A percentile compares a stretch with the other conserved stretches of the same genome.
phyloP scores from a whole-genome alignment of 1,140 invertebrate genomes.

The Drosophila varians region DNA sequence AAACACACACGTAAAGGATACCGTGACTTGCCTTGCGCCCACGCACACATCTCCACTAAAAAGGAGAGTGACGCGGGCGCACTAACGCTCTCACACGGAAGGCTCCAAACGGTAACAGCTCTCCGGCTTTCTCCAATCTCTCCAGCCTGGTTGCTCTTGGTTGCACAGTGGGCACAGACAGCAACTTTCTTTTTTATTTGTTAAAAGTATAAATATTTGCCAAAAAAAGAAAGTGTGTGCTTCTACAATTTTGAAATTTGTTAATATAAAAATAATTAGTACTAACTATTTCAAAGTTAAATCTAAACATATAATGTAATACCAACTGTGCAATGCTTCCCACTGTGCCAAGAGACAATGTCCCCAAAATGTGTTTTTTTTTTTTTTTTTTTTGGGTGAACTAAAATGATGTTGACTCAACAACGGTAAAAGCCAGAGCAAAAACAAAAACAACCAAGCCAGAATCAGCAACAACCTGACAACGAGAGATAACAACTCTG shows the following conservation, averaged over 20 bases:
- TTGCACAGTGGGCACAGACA: slow-evolving; percentile 14
- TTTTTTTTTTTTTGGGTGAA: slow-evolving; percentile 42
- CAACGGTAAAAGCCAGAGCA: slow-evolving; percentile 23
- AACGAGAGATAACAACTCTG: slow-evolving; percentile 24
- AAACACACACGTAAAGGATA: slow-evolving; percentile 23
- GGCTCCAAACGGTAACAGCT: not conserved
- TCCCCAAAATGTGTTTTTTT: slow-evolving; percentile 26
- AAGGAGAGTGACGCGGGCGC: slow-evolving; percentile 13
- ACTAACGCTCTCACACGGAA: slow-evolving; percentile 9
- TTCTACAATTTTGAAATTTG: too few species aligned
- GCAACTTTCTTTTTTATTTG: not conserved
- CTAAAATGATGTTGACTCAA: slow-evolving; percentile 58
- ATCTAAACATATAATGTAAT: too few species aligned
- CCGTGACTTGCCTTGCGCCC: slow-evolving; percentile 59
- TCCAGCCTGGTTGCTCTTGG: slow-evolving; percentile 11
- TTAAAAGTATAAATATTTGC: too few species aligned
- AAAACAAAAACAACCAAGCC: slow-evolving; percentile 3
- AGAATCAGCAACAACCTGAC: slow-evolving; percentile 38
- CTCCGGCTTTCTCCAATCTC: slow-evolving; percentile 1
- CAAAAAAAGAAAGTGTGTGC: too few species aligned
- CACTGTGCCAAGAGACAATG: slow-evolving; percentile 27
- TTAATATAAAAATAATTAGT: too few species aligned
- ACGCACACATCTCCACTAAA: slow-evolving; percentile 45
- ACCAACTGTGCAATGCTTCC: too few species aligned
- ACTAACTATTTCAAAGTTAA: not conserved